Evolutionary conservation across 2,113 vertebrate genomes (phyloP).

Genomic region (Tachuris rubrigastra): DNA sequence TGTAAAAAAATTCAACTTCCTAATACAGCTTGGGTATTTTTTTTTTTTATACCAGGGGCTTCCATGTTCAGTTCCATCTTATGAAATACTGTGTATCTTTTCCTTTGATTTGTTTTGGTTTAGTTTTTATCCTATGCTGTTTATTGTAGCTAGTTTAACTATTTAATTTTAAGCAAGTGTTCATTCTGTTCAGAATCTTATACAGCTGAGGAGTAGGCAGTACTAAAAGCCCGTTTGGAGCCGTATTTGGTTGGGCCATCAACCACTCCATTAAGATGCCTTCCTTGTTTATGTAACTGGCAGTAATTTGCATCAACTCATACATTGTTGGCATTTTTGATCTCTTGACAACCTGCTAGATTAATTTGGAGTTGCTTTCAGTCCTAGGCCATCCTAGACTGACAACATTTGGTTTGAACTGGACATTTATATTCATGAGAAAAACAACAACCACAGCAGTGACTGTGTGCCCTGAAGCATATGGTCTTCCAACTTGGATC

Average conservation of each 20-base stretch:
- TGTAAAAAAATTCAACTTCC: not conserved
- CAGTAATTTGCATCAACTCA: not conserved
- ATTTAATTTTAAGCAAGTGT: not conserved
- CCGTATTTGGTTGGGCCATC: not conserved
- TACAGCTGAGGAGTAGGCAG: not conserved
- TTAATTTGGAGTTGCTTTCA: not conserved
- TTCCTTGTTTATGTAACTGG: not conserved
- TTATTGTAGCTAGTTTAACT: not conserved
- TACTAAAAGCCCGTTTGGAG: not conserved
- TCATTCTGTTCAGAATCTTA: not conserved
- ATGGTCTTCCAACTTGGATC: not conserved
- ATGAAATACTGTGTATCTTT: not conserved
- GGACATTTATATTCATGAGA: not conserved
- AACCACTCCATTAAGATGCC: not conserved
- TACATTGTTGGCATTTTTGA: conserved; percentile 18
- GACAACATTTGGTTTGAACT: not conserved
- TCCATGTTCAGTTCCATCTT: not conserved
- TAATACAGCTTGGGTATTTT: not conserved
- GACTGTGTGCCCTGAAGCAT: not conserved
- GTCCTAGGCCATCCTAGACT: not conserved
- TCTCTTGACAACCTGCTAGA: not conserved
- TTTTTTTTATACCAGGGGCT: not conserved
- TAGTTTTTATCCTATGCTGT: not conserved
- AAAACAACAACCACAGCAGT: not conserved
- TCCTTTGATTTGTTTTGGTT: not conserved